Base-by-base conservation (phyloP, 2,888 invertebrate genomes). In the Napeogenes sylphis region DNA sequence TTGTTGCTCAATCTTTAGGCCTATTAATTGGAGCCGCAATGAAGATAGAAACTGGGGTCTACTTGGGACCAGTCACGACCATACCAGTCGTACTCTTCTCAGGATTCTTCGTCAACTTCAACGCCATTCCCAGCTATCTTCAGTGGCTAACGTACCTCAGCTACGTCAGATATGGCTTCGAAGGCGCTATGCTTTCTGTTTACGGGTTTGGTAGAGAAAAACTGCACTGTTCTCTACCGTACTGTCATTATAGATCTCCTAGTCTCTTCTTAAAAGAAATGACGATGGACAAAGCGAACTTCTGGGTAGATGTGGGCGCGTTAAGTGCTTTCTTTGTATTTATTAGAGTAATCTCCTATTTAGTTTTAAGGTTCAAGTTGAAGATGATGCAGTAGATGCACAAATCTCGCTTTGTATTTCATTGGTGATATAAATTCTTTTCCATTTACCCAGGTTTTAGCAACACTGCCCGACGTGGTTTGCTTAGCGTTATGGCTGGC, bases 61-160 rank as follows among this genome's bases (percentile, higher is more conserved):
- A 94, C 75, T 81, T 93, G 13, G 98, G 98, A 4, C 98, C 98
- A 38, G 97, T 98, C 46, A 95, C 96, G 66, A 95, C 96, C 59
- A 97, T 98, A 71, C 98, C 98, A 12, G 94, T 98, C 62, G 94
- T 98, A 56, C 92, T 98, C 42, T 98, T 98, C 89, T 97, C 97
- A 45, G 98, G 98, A 6, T 98, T 98, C 92, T 98, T 98, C 86
- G 96, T 98, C 56, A 97, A 96, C 82, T 95, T 98, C 83, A 94
- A 95, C 81, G 97, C 97, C 51, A 96, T 98, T 79, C 98, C 98
- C 3, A 92, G 92, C 61, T 98, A 98, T 81, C 90, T 98, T 58
- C 94, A 94, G 75, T 97, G 98, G 95, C 90, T 98, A 30, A 95
- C 97, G 2, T 98, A 98, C 82, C 91, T 96, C 38, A 98, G 97